phyloP scores from a whole-genome alignment of 1,140 invertebrate species.

The Battus philenor region DNA sequence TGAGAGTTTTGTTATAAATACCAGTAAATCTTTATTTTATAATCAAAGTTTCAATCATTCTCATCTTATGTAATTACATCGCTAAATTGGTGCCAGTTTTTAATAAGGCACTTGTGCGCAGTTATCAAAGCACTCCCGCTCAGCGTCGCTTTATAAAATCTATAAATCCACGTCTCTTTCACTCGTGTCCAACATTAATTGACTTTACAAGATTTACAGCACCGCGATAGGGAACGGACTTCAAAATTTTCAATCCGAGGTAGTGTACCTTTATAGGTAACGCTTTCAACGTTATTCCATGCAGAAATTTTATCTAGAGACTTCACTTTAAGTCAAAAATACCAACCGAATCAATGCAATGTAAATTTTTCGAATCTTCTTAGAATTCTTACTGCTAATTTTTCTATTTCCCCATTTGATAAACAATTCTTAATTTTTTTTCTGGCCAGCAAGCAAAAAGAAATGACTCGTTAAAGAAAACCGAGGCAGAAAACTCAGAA shows the following conservation, averaged over 20 bases:
- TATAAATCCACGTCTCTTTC: conserved; percentile 15
- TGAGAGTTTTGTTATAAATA: not conserved
- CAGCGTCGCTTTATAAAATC: conserved; percentile 7
- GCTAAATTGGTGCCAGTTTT: conserved; percentile 30
- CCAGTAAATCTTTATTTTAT: not conserved
- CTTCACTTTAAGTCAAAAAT: too few relatives aligned
- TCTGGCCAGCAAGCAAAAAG: too few relatives aligned
- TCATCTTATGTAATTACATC: not conserved
- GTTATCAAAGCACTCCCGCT: not conserved
- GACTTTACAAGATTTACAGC: conserved; percentile 15
- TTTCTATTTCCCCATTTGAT: too few relatives aligned
- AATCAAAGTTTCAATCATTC: not conserved
- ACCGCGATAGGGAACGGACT: conserved; percentile 7
- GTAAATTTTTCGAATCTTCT: too few relatives aligned
- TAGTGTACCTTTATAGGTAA: not conserved
- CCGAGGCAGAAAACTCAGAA: too few relatives aligned
- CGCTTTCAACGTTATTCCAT: not conserved
- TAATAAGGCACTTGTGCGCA: not conserved
- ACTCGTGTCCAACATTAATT: conserved; percentile 15
- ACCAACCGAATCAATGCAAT: too few relatives aligned
- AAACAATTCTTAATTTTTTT: too few relatives aligned
- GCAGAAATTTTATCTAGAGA: too few relatives aligned
- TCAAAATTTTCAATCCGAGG: not conserved
- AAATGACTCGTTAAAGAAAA: too few relatives aligned
- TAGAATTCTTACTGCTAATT: too few relatives aligned